phyloP scores from a whole-genome alignment of 2,113 vertebrate genomes.

The Takifugu flavidus region DNA sequence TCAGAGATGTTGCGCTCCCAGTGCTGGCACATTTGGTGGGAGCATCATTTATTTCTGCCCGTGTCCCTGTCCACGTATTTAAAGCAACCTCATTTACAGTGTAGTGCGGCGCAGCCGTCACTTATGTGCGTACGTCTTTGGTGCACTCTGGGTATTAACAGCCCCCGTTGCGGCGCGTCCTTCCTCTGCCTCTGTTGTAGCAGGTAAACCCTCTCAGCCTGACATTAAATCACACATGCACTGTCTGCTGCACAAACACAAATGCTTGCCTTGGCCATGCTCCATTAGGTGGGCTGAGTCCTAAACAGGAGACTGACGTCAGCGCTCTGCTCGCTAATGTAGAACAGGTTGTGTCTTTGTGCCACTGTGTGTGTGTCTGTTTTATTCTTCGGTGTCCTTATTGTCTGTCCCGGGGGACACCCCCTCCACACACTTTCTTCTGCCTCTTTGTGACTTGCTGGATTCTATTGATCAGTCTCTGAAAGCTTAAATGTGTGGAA shows the following conservation, averaged over 20 bases:
- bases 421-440: slow-evolving; percentile 25
- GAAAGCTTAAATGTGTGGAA: slow-evolving; percentile 64
- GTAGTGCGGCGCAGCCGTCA: slow-evolving; percentile 35
- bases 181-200: slow-evolving; percentile 49
- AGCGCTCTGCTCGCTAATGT: slow-evolving; percentile 49
- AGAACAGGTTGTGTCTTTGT: slow-evolving; percentile 38
- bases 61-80: slow-evolving; percentile 34
- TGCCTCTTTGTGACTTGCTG: slow-evolving; percentile 63
- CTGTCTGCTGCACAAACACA: slow-evolving; percentile 28
- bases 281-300: slow-evolving; percentile 67
- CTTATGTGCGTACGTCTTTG: slow-evolving; percentile 9
- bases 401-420: slow-evolving; percentile 56
- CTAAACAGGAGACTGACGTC: slow-evolving; percentile 66
- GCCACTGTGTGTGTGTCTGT: slow-evolving; percentile 47
- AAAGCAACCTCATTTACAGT: slow-evolving; percentile 48
- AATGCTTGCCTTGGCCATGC: slow-evolving; percentile 44
- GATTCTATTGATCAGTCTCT: slow-evolving; percentile 69
- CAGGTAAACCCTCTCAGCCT: slow-evolving; percentile 36
- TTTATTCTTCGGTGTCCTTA: slow-evolving; percentile 70
- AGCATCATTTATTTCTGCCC: slow-evolving; percentile 58
- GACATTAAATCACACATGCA: slow-evolving; percentile 46
- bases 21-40: slow-evolving; percentile 61
- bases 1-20: slow-evolving; percentile 68
- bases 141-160: no score
- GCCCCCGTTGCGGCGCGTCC: slow-evolving; percentile 40